These are phyloP conservation scores for Ligdia adustata DNA, from an alignment of 2,888 invertebrate genomes.

Conservation along the genomic window DNA sequence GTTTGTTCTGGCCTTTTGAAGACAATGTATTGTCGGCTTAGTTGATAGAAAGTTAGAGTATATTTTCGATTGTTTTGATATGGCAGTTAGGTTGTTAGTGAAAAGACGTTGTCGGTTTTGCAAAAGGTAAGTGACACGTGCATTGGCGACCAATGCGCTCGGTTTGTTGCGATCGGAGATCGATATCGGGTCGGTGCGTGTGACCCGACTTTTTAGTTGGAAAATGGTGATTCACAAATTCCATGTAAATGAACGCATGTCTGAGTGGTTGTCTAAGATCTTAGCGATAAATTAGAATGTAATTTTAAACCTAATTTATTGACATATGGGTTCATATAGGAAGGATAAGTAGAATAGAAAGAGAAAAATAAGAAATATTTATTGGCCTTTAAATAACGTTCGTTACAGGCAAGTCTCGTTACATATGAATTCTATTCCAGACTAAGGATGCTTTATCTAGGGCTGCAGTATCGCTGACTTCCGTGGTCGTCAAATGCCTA, in stretches of 20 bases:
- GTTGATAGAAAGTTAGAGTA: not conserved
- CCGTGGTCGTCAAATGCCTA: too few species aligned
- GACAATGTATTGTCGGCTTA: slow-evolving; percentile 2
- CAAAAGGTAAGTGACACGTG: slow-evolving; percentile 63
- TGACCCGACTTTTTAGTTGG: slow-evolving; percentile 48
- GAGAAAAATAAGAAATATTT: too few species aligned
- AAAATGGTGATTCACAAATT: slow-evolving; percentile 39
- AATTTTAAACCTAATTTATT: too few species aligned
- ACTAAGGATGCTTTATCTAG: too few species aligned
- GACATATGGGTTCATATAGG: too few species aligned
- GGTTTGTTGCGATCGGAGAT: slow-evolving; percentile 49
- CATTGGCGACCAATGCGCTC: slow-evolving; percentile 51
- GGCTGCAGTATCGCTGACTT: too few species aligned
- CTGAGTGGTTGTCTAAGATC: slow-evolving; percentile 2
- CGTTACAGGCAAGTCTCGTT: too few species aligned
- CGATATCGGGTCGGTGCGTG: slow-evolving; percentile 62
- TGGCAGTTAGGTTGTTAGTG: slow-evolving; percentile 24
- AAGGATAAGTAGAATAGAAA: too few species aligned
- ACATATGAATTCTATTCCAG: too few species aligned
- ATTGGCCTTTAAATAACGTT: too few species aligned
- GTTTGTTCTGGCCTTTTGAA: slow-evolving; percentile 18
- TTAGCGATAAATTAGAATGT: too few species aligned
- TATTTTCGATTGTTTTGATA: slow-evolving; percentile 1
- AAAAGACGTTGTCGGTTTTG: slow-evolving; percentile 36
- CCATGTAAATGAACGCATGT: slow-evolving; percentile 9